Base-by-base conservation (phyloP, 2,888 invertebrate species). In the Acrobasis repandana region DNA sequence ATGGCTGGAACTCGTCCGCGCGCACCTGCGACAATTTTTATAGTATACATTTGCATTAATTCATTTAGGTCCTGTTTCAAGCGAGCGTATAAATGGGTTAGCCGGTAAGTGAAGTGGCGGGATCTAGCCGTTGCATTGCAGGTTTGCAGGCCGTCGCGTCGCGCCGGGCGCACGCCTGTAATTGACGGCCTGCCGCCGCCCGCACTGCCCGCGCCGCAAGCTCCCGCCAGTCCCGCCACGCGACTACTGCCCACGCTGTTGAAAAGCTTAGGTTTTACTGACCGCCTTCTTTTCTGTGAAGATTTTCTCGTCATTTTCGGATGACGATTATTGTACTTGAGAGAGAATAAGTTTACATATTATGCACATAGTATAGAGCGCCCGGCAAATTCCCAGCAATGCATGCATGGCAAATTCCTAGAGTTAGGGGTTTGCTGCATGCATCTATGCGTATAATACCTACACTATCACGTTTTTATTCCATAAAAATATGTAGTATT, bases 21-120 rank as follows among this genome's bases (percentile, higher is more conserved):
- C 79, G 89, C 92, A 92, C 92, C 92, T 92, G 92, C 91, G 90
- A 92, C 91, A 91, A 90, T 91, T 92, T 92, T 91, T 91, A 92
- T 90, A 87, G 92, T 90, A 91, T 92, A 91, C 86, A 91, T 92
- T 92, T 90, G 87, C 91, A 91, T 92, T 90, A 90, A 92, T 90
- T 90, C 90, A 90, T 90, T 90, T 90, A 86, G 86, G 86, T 88
- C 88, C 90, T 90, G 90, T 91, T 90, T 88, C 85, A 85, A 88
- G 80, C 81, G 83, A 66, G 75, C 75, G 85, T 86, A 86, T 90
- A 91, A 90, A 91, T 91, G 87, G 92, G 92, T 92, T 92, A 92
- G 88, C 88, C 86, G 92, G 91, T 90, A 86, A 91, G 83, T 89
- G 86, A 87, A 91, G 83, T 89, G 88, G 88, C 82, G 79, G 82